phyloP scores from a whole-genome alignment of 2,888 invertebrate species.

The Mactromeris polynyma region DNA sequence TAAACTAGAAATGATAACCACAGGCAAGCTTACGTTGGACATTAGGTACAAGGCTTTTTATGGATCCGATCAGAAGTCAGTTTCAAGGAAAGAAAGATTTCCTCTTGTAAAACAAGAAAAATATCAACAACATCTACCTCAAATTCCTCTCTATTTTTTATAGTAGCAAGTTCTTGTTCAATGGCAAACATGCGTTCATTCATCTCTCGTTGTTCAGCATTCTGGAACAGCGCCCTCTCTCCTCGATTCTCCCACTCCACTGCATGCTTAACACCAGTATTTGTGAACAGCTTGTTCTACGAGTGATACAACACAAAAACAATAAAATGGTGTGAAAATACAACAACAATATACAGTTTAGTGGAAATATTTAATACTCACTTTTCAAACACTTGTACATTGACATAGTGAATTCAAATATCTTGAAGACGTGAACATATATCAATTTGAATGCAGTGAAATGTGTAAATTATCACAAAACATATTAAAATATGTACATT shows the following conservation, averaged over 20 bases:
- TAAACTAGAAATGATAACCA: too few relatives aligned
- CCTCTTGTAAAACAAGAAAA: not conserved
- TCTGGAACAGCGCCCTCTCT: constrained; percentile 82
- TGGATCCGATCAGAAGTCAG: too few relatives aligned
- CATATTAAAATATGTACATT: not conserved
- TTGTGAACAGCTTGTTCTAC: constrained; percentile 80
- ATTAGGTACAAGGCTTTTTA: too few relatives aligned
- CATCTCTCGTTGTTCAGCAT: constrained; percentile 83
- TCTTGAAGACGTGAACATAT: not conserved
- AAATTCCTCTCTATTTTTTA: constrained; percentile 79
- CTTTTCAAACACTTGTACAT: not conserved
- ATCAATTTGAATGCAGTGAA: not conserved
- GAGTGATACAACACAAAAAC: constrained; percentile 64
- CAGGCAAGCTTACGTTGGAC: too few relatives aligned
- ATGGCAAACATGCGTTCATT: constrained; percentile 80
- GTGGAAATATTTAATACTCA: constrained; percentile 27
- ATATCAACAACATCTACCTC: constrained; percentile 75
- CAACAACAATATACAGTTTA: constrained; percentile 31
- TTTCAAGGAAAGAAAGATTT: too few relatives aligned
- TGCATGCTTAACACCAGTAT: constrained; percentile 73
- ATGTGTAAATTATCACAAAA: not conserved
- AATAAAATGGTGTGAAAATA: not conserved
- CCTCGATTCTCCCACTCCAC: constrained; percentile 80
- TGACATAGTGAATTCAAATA: not conserved
- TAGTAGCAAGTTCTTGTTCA: constrained; percentile 80